Evolutionary conservation across 2,113 vertebrate species (phyloP).

Genomic region (Orcinus orca): DNA sequence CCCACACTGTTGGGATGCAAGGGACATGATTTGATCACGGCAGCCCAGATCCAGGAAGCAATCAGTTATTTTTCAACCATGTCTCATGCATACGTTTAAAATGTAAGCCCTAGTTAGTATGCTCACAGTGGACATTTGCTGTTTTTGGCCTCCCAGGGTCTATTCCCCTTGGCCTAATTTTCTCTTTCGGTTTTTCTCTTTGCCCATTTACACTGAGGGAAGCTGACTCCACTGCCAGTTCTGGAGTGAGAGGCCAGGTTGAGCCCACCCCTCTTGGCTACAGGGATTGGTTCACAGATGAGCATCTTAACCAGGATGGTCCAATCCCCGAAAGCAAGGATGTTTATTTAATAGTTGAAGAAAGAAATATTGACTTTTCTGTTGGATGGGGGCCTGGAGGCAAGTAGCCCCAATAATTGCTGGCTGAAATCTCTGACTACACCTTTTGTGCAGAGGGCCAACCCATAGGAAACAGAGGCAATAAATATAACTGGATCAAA

Average conservation of each 20-base stretch:
- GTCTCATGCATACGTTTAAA: not conserved
- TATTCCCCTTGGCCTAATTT: not conserved
- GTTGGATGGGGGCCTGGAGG: not conserved
- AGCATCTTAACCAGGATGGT: not conserved
- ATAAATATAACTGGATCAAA: not conserved
- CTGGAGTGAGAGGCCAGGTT: not conserved
- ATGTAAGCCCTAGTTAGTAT: not conserved
- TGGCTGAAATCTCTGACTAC: not conserved
- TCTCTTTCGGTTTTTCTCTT: not conserved
- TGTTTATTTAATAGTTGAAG: not conserved
- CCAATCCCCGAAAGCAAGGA: not conserved
- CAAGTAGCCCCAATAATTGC: not conserved
- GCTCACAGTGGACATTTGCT: not conserved
- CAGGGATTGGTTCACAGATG: not conserved
- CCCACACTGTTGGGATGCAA: slow-evolving; percentile 12
- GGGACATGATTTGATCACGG: not conserved
- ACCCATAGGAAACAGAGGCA: not conserved
- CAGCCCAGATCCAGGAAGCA: not conserved
- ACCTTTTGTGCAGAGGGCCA: not conserved
- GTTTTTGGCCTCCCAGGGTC: not conserved
- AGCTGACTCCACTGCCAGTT: not conserved
- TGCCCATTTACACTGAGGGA: not conserved
- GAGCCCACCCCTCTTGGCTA: not conserved
- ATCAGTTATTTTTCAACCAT: slow-evolving; percentile 1
- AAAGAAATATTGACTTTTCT: not conserved